Percentiles rank a stretch among this genome's conserved stretches.
Conservation (phyloP, 2,888 invertebrate genomes). For the Chrysodeixis includens region DNA sequence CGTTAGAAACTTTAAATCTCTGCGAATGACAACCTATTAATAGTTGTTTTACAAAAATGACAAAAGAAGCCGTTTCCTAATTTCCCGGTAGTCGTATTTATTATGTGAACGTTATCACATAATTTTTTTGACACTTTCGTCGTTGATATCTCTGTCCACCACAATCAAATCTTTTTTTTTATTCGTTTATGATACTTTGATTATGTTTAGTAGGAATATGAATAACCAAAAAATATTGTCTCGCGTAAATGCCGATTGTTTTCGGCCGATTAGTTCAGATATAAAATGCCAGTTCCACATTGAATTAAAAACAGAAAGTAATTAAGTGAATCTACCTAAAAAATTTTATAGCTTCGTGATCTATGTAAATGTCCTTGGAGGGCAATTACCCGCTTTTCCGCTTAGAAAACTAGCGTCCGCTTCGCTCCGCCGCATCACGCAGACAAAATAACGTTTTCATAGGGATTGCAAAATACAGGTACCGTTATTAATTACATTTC, state of each 20-base stretch:
- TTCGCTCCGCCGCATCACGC: conserved; percentile 43
- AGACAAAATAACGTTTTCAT: conserved; percentile 25
- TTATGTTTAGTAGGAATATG: no score
- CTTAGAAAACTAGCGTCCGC: conserved; percentile 66
- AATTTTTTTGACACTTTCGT: no score
- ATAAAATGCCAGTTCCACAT: background rate
- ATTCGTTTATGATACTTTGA: no score
- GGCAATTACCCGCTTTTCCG: conserved; percentile 56
- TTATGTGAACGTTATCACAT: no score
- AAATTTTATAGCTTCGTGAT: background rate
- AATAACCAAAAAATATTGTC: no score
- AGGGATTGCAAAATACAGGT: conserved; percentile 37
- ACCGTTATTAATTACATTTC: conserved; percentile 28
- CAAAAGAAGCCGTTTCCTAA: no score
- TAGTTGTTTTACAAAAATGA: no score
- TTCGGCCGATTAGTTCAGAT: background rate
- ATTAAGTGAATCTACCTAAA: conserved; percentile 10
- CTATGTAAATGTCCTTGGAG: conserved; percentile 25
- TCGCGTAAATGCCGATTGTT: background rate
- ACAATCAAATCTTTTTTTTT: no score
- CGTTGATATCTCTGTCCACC: no score
- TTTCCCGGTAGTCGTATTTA: no score
- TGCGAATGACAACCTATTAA: no score
- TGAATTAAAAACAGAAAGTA: background rate
- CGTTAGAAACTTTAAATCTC: no score